These are phyloP conservation scores for Pediacus dermestoides DNA, from an alignment of 2,888 invertebrate species.

Conservation along the genomic window DNA sequence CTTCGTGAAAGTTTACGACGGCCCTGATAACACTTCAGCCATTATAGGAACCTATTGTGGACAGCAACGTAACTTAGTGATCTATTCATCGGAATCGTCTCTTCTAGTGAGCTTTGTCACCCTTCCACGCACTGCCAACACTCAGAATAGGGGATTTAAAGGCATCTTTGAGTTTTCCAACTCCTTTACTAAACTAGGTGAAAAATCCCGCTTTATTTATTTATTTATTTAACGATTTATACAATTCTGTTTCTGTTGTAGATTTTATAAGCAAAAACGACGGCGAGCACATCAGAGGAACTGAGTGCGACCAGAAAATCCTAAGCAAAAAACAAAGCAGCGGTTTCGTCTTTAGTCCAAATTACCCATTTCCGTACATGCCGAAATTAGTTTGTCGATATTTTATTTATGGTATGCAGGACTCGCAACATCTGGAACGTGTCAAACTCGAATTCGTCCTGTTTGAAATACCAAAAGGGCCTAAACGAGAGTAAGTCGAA, in stretches of 20 bases:
- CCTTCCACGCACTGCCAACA: constrained; percentile 84
- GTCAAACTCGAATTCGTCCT: constrained; percentile 83
- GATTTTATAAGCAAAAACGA: constrained; percentile 91
- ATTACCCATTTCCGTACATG: constrained; percentile 93
- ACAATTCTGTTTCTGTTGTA: constrained; percentile 48
- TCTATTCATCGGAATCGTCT: constrained; percentile 89
- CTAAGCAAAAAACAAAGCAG: constrained; percentile 89
- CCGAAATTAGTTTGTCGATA: constrained; percentile 96
- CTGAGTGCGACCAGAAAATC: constrained; percentile 98
- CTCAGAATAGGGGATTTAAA: constrained; percentile 97
- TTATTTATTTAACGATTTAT: constrained; percentile 3
- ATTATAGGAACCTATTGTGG: constrained; percentile 97
- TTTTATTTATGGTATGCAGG: constrained; percentile 98
- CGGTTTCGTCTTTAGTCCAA: constrained; percentile 92
- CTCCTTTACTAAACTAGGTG: constrained; percentile 96
- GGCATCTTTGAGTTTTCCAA: constrained; percentile 98
- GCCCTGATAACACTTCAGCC: constrained; percentile 81
- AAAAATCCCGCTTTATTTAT: constrained; percentile 40
- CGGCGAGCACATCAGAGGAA: constrained; percentile 92
- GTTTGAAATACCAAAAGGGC: constrained; percentile 86
- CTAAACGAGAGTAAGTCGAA: constrained; percentile 80
- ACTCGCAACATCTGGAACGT: constrained; percentile 92
- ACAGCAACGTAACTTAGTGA: constrained; percentile 91
- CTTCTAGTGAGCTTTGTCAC: constrained; percentile 90
- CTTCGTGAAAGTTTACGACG: constrained; percentile 96